Evolutionary conservation across 1,140 invertebrate genomes (phyloP).

Genomic region (Temnothorax nylanderi): DNA sequence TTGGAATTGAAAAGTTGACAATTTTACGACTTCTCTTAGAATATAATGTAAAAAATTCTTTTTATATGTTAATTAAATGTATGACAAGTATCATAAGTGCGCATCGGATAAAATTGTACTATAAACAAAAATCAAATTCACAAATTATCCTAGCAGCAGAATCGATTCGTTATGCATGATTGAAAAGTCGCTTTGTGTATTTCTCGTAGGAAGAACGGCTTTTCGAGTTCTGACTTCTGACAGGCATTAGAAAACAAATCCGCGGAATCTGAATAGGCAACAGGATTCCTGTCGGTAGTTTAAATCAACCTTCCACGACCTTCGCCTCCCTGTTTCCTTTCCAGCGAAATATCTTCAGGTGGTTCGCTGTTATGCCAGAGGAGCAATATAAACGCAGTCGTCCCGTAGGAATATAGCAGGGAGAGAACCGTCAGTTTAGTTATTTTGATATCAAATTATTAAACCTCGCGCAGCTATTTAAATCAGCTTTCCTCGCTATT

Average conservation of each 20-base stretch:
- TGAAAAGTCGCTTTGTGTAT: not conserved
- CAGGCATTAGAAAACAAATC: slow-evolving; percentile 46
- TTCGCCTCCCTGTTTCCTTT: slow-evolving; percentile 34
- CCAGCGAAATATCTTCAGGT: slow-evolving; percentile 49
- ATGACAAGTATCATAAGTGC: not conserved
- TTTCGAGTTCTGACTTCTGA: slow-evolving; percentile 14
- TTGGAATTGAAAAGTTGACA: not conserved
- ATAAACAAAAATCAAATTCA: not conserved
- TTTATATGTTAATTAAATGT: not conserved
- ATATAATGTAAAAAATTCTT: not conserved
- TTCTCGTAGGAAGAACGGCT: not conserved
- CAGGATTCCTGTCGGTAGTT: slow-evolving; percentile 53
- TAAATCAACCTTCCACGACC: slow-evolving; percentile 41
- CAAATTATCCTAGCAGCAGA: not conserved
- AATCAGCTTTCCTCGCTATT: slow-evolving; percentile 1
- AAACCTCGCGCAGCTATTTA: slow-evolving; percentile 23
- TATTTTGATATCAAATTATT: slow-evolving; percentile 46
- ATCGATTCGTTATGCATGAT: not conserved
- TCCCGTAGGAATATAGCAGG: slow-evolving; percentile 27
- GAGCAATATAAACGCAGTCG: slow-evolving; percentile 48
- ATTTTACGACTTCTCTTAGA: not conserved
- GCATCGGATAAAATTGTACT: not conserved
- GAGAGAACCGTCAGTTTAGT: not conserved
- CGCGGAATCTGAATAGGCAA: slow-evolving; percentile 50
- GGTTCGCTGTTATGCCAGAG: slow-evolving; percentile 29